Evolutionary conservation across 1,140 invertebrate genomes (phyloP).

Genomic region (Dinoponera quadriceps): DNA sequence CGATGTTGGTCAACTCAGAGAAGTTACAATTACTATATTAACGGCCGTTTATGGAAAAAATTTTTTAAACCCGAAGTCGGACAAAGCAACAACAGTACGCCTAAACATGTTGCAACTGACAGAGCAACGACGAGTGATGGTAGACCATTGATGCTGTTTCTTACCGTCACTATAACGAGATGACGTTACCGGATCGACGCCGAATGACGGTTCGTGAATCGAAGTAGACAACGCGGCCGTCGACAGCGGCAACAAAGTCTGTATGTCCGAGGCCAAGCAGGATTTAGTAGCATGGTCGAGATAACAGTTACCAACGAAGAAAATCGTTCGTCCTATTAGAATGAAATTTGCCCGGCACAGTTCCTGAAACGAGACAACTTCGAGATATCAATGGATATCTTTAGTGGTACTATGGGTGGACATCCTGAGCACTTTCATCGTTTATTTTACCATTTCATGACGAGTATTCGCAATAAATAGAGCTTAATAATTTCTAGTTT

Average conservation of each 20-base stretch:
- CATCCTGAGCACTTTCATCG: background rate
- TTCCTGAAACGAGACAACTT: slow-evolving; percentile 60
- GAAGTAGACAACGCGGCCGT: background rate
- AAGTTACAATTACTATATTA: background rate
- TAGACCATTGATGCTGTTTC: slow-evolving; percentile 35
- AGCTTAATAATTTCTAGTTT: too few relatives aligned
- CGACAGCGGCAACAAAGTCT: slow-evolving; percentile 19
- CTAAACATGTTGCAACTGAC: slow-evolving; percentile 38
- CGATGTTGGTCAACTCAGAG: too few relatives aligned
- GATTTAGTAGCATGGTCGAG: slow-evolving; percentile 48
- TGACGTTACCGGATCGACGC: background rate
- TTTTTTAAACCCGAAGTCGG: slow-evolving; percentile 58
- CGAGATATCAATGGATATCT: slow-evolving; percentile 12
- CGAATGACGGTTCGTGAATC: slow-evolving; percentile 19
- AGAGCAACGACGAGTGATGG: slow-evolving; percentile 48
- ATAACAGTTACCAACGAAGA: slow-evolving; percentile 66
- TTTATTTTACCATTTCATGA: background rate
- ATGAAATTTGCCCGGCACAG: slow-evolving; percentile 66
- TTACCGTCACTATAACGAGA: slow-evolving; percentile 4
- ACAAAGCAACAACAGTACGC: slow-evolving; percentile 58
- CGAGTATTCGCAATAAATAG: too few relatives aligned
- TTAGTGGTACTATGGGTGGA: too few relatives aligned
- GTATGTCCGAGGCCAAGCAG: slow-evolving; percentile 26
- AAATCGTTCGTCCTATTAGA: slow-evolving; percentile 63
- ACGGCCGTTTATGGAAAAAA: slow-evolving; percentile 49